These are phyloP conservation scores for Lithosia quadra DNA, from an alignment of 2,888 invertebrate species.

Conservation along the genomic window DNA sequence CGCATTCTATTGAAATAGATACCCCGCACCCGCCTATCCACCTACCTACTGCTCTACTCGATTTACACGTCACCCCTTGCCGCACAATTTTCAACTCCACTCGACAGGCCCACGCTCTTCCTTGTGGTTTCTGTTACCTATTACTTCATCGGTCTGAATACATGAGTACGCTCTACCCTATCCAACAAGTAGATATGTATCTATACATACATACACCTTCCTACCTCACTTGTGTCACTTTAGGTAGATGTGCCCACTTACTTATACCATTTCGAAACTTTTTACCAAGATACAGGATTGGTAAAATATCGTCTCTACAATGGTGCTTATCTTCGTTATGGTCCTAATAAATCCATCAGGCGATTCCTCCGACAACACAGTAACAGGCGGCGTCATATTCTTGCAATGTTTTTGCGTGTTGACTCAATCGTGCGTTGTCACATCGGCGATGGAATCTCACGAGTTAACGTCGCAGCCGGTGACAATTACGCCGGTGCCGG, in stretches of 20 bases:
- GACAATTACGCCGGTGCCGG: constrained; percentile 78
- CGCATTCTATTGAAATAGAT: constrained; percentile 85
- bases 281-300: constrained; percentile 38
- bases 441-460: constrained; percentile 59
- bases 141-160: constrained; percentile 43
- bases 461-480: constrained; percentile 63
- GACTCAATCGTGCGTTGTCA: constrained; percentile 67
- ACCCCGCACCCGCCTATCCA: constrained; percentile 72
- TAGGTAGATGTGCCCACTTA: constrained; percentile 18
- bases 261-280: constrained; percentile 35
- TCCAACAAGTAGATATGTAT: not conserved
- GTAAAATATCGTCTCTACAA: constrained; percentile 51
- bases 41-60: constrained; percentile 74
- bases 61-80: constrained; percentile 70
- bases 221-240: constrained; percentile 4
- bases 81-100: constrained; percentile 65
- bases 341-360: constrained; percentile 70
- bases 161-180: not conserved
- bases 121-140: constrained; percentile 55
- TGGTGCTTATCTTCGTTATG: constrained; percentile 62
- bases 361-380: constrained; percentile 56
- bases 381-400: constrained; percentile 68
- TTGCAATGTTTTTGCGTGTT: constrained; percentile 65
- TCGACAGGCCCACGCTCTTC: constrained; percentile 60
- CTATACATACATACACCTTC: constrained; percentile 2